A percentile compares a stretch with the other conserved stretches of the same genome.
Evolutionary conservation across 92 coral and sea anemone genomes (phyloP).

Genomic region (Parazoanthus darwini): DNA sequence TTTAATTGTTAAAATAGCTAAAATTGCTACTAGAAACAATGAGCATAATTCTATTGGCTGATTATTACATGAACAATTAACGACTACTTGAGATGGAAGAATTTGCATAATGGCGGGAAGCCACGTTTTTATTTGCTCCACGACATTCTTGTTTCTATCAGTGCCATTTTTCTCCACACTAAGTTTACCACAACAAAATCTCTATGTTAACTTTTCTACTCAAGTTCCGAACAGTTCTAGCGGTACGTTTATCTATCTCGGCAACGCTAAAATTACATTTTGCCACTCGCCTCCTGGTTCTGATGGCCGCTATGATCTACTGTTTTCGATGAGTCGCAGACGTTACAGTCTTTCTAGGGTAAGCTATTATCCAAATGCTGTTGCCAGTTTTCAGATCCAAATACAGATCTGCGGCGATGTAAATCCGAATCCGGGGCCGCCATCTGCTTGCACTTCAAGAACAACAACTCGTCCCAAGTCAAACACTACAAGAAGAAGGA

Average conservation of each 20-base stretch:
- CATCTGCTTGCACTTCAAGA: conserved; percentile 9
- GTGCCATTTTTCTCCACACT: conserved; percentile 2
- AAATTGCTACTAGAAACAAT: too few species aligned
- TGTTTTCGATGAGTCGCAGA: not conserved
- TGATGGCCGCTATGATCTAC: conserved; percentile 13
- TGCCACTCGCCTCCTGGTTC: conserved; percentile 14
- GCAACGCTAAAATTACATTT: not conserved
- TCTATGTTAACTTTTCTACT: conserved; percentile 3
- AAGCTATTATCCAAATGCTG: conserved; percentile 19
- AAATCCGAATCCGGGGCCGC: conserved; percentile 8
- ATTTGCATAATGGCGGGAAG: conserved; percentile 13
- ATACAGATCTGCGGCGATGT: conserved; percentile 17
- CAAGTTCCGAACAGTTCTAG: not conserved
- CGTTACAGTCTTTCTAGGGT: conserved; percentile 6
- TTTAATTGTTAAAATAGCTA: too few species aligned
- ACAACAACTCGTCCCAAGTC: conserved; percentile 14
- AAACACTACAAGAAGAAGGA: conserved; percentile 2
- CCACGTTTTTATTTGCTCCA: conserved; percentile 15
- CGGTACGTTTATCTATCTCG: conserved; percentile 2
- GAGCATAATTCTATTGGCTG: too few species aligned
- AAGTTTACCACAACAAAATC: conserved; percentile 2
- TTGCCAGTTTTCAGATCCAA: conserved; percentile 16
- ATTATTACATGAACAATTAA: too few species aligned
- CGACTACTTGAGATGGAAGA: too few species aligned
- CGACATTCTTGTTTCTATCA: conserved; percentile 12